These are phyloP conservation scores for Nebria salina DNA, from an alignment of 2,888 invertebrate species.

Conservation along the genomic window DNA sequence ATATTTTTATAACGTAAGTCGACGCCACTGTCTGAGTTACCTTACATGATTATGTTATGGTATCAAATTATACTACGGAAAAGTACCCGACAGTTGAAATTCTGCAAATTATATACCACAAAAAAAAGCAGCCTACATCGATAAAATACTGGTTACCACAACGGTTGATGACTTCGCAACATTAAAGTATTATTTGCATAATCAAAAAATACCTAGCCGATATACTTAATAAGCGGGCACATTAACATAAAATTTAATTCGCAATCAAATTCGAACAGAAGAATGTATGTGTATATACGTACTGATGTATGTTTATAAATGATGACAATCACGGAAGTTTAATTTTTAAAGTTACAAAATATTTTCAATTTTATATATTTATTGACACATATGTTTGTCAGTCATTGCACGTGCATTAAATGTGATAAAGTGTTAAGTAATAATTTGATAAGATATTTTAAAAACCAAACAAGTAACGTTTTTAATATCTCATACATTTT, in stretches of 20 bases:
- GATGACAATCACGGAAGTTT: not conserved
- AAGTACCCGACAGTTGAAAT: slow-evolving; percentile 1
- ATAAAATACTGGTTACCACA: not conserved
- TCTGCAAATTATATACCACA: not conserved
- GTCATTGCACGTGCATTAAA: not conserved
- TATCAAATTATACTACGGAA: not conserved
- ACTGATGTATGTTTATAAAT: not conserved
- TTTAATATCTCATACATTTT: not conserved
- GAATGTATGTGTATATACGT: too few relatives aligned
- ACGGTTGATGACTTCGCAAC: not conserved
- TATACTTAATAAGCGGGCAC: not conserved
- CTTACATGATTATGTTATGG: not conserved
- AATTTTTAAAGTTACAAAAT: not conserved
- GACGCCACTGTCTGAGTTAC: not conserved
- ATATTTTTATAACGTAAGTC: not conserved
- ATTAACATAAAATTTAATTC: too few relatives aligned
- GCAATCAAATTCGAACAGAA: too few relatives aligned
- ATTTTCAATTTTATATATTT: not conserved
- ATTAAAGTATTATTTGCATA: not conserved
- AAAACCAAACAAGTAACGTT: not conserved
- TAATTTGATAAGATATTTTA: not conserved
- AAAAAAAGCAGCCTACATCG: not conserved
- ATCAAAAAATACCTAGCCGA: not conserved
- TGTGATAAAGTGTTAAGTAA: not conserved
- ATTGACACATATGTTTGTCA: slow-evolving; percentile 1